phyloP scores from a whole-genome alignment of 2,888 invertebrate species.

The Sericinus montela region DNA sequence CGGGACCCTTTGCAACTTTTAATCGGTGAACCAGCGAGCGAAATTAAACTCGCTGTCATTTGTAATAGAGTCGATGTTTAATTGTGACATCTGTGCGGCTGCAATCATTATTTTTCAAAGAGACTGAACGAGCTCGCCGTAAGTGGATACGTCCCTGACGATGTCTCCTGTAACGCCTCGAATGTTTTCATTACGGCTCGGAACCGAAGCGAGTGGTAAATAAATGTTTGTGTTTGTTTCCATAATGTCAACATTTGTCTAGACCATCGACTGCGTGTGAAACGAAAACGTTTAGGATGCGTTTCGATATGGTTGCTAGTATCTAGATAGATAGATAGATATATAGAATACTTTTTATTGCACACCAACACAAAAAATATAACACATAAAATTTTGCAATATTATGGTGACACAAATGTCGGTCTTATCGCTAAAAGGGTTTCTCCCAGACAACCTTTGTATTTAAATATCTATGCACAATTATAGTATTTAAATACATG shows the following conservation, averaged over 20 bases:
- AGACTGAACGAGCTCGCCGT: background rate
- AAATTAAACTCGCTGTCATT: slow-evolving; percentile 1
- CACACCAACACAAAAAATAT: no score
- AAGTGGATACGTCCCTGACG: background rate
- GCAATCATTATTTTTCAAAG: slow-evolving; percentile 13
- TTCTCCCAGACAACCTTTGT: no score
- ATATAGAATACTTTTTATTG: no score
- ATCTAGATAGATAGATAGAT: no score
- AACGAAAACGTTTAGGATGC: background rate
- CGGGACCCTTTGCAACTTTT: background rate
- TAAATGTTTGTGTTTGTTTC: background rate
- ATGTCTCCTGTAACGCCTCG: background rate
- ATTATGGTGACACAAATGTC: no score
- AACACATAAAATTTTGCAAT: no score
- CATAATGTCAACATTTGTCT: background rate
- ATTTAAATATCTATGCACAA: no score
- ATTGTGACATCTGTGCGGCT: background rate
- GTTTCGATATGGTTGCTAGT: no score
- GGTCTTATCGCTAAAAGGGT: no score
- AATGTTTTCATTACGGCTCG: slow-evolving; percentile 3
- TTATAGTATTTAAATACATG: no score
- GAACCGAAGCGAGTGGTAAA: background rate
- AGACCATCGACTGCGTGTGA: background rate
- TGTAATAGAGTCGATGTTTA: background rate
- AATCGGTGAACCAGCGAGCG: background rate